Percentiles rank a stretch among this genome's conserved stretches.
These are phyloP conservation scores for Cyprinus carpio DNA, from an alignment of 2,113 vertebrate genomes.

Conservation along the genomic window DNA sequence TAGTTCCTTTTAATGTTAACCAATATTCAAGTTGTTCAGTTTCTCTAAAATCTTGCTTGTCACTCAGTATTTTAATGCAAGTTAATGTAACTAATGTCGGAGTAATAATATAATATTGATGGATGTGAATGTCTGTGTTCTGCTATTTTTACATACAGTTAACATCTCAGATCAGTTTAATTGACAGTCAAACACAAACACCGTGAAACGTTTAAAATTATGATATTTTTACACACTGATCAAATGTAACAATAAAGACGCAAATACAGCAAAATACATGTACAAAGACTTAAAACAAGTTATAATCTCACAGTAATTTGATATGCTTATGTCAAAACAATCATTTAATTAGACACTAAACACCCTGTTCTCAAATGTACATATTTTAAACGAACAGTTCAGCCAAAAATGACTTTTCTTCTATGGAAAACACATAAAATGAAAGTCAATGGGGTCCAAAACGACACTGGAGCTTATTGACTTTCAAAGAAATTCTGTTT, in stretches of 20 bases:
- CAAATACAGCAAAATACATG: not conserved
- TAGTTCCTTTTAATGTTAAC: too few relatives aligned
- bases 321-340: not conserved
- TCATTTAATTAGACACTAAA: not conserved
- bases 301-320: not conserved
- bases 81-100: too few relatives aligned
- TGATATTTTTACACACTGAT: slow-evolving; percentile 3
- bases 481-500: too few relatives aligned
- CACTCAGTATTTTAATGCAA: too few relatives aligned
- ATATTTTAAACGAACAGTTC: not conserved
- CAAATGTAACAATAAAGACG: not conserved
- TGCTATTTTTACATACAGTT: too few relatives aligned
- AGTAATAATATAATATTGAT: too few relatives aligned
- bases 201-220: not conserved
- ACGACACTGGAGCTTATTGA: too few relatives aligned
- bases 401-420: not conserved
- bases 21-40: too few relatives aligned
- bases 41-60: too few relatives aligned
- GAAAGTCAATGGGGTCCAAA: too few relatives aligned
- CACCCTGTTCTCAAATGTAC: not conserved
- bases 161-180: not conserved
- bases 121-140: too few relatives aligned
- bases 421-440: not conserved
- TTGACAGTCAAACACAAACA: not conserved
- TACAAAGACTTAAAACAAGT: not conserved